These are phyloP conservation scores for Epinotia ramella DNA, from an alignment of 2,888 invertebrate genomes.

Conservation along the genomic window DNA sequence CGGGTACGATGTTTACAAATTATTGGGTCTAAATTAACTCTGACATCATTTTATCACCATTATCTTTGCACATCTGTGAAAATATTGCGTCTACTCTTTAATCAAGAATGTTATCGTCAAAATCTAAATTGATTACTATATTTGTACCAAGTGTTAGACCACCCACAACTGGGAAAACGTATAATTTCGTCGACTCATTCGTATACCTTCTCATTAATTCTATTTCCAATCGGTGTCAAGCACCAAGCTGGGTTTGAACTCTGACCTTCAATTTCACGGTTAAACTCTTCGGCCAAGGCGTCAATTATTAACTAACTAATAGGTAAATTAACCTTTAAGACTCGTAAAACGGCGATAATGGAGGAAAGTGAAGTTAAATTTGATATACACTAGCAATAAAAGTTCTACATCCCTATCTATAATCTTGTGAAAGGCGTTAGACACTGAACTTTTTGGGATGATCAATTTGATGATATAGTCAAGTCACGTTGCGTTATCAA, in stretches of 20 bases:
- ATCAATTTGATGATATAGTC: too few relatives aligned
- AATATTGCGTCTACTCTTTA: not conserved
- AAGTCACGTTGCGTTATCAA: too few relatives aligned
- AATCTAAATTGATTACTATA: not conserved
- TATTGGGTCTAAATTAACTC: too few relatives aligned
- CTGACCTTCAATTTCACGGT: slow-evolving; percentile 31
- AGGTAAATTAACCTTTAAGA: slow-evolving; percentile 19
- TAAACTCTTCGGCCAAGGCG: slow-evolving; percentile 25
- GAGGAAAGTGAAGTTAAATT: slow-evolving; percentile 7
- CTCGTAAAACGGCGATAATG: not conserved
- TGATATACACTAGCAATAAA: not conserved
- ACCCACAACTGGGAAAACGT: slow-evolving; percentile 29
- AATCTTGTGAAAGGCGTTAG: slow-evolving; percentile 2
- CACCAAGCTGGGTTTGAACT: slow-evolving; percentile 23
- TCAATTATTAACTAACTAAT: slow-evolving; percentile 15
- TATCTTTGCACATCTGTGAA: too few relatives aligned
- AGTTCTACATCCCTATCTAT: not conserved
- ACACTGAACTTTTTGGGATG: not conserved
- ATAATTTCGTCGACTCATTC: slow-evolving; percentile 29
- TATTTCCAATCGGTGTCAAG: slow-evolving; percentile 30
- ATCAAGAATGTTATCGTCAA: not conserved
- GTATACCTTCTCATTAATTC: slow-evolving; percentile 17
- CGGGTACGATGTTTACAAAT: too few relatives aligned
- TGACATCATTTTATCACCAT: too few relatives aligned
- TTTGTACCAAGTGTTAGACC: not conserved